Evolutionary conservation across 2,888 invertebrate species (phyloP), one percentile per base, ranked within the genome.

Genomic region (Andrena fulva): DNA sequence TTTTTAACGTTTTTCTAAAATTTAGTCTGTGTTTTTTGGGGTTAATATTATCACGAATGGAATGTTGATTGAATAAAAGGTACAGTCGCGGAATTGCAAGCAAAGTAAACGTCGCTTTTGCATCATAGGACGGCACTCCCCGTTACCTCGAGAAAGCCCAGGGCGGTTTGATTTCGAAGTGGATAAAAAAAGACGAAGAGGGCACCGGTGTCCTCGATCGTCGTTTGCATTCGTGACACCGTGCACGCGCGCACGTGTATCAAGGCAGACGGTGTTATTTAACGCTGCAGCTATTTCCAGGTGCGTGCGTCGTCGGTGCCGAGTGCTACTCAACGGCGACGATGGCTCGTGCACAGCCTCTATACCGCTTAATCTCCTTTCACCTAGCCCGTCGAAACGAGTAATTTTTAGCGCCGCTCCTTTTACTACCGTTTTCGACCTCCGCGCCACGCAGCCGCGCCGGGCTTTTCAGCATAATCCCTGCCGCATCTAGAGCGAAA

Each of bases 201-300:
- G 42, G 42, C 42, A 33, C 4, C 1, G 8, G 10, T 7, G n/a
- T 62, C 24, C 66, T 33, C 60, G 50, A 67, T 75, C 60, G 50
- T 50, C 62, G 42, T 50, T 20, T 62, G 62, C 16, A 7, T 24
- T 20, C 67, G 35, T 35, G 52, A 60, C 72, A 33, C 48, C 42
- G 63, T 12, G 64, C 50, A 52, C n/a, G 73, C 74, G 72, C 68
- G 82, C 82, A 87, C 79, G 84, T 84, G 80, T 84, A 82, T 75
- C 80, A 80, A 84, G 42, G 83, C 84, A 85, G 80, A 82, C 84
- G 80, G 66, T 80, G 88, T 87, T 89, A 88, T 88, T 90, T 87
- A 88, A 87, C 88, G 82, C 77, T 73, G 87, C 75, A 87, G 89
- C 88, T 91, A 90, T 91, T 90, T 91, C 87, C 91, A 91, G 90